Conservation (phyloP, 2,888 invertebrate species). For the Andrena minutula region DNA sequence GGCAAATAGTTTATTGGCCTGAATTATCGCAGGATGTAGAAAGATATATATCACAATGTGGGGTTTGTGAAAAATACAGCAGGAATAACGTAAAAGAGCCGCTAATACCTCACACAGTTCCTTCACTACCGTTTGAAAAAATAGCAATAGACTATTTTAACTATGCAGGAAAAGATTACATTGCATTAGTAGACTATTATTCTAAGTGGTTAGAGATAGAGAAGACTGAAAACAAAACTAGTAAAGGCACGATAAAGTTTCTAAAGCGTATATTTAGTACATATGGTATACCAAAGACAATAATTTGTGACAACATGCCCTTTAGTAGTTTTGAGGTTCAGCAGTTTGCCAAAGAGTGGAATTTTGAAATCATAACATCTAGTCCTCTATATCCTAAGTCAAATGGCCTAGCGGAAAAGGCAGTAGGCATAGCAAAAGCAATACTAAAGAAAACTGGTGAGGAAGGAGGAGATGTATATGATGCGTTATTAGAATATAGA, state of each 20-base stretch:
- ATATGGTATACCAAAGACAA: neutral
- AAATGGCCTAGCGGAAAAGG: constrained; percentile 11
- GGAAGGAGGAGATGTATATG: neutral
- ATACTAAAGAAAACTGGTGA: constrained; percentile 5
- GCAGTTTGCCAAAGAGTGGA: constrained; percentile 11
- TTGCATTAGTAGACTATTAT: constrained; percentile 16
- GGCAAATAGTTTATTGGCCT: constrained; percentile 10
- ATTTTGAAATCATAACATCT: constrained; percentile 5
- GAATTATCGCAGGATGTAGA: constrained; percentile 43
- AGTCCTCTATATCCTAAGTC: constrained; percentile 13
- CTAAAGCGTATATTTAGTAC: constrained; percentile 6
- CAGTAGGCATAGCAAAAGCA: constrained; percentile 1
- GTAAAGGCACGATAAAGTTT: neutral
- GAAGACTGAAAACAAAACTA: neutral
- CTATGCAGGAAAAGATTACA: neutral
- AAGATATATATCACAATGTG: neutral
- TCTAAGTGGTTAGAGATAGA: constrained; percentile 19
- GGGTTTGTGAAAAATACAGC: constrained; percentile 16
- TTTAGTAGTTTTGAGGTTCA: constrained; percentile 1
- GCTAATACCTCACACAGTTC: constrained; percentile 8
- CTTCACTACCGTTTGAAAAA: constrained; percentile 10
- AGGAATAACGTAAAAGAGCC: constrained; percentile 25
- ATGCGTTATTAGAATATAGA: constrained; percentile 18
- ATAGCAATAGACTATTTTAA: constrained; percentile 17
- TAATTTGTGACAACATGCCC: constrained; percentile 13